These are phyloP conservation scores for Pinna nobilis DNA, from an alignment of 1,140 invertebrate genomes.

Conservation along the genomic window DNA sequence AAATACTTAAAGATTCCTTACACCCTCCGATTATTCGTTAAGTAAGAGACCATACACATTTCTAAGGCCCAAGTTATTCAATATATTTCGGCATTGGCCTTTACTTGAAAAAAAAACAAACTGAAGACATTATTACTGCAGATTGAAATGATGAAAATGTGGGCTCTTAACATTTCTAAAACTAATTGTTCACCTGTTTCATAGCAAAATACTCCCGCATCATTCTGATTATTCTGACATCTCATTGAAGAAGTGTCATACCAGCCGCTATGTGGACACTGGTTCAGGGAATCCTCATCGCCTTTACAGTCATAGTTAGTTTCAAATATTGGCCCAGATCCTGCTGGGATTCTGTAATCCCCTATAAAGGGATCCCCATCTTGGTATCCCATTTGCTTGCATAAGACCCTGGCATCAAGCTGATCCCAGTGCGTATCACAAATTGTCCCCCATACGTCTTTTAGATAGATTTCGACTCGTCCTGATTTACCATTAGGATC, in stretches of 20 bases:
- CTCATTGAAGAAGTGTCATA: conserved; percentile 21
- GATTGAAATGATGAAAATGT: too few species aligned
- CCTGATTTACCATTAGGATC: conserved; percentile 22
- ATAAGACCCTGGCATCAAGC: conserved; percentile 39
- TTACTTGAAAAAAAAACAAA: too few species aligned
- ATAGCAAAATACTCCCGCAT: conserved; percentile 53
- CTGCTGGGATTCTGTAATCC: conserved; percentile 9
- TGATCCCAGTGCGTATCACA: conserved; percentile 37
- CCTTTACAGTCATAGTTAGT: conserved; percentile 26
- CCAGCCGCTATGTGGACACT: conserved; percentile 54
- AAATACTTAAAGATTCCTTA: too few species aligned
- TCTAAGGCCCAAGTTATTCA: too few species aligned
- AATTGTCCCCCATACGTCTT: conserved; percentile 37
- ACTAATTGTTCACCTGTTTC: conserved; percentile 42
- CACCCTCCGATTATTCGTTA: too few species aligned
- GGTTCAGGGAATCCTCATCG: conserved; percentile 23
- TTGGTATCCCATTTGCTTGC: conserved; percentile 39
- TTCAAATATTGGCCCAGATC: conserved; percentile 15
- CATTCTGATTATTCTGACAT: conserved; percentile 42
- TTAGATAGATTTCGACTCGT: conserved; percentile 35
- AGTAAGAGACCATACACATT: too few species aligned
- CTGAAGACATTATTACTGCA: too few species aligned
- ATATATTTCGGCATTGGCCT: too few species aligned
- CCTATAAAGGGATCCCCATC: conserved; percentile 21
- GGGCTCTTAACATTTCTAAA: too few species aligned